Percentiles rank a stretch among this genome's conserved stretches.
Evolutionary conservation across 1,140 invertebrate genomes (phyloP).

Genomic region (Eriocheir sinensis): DNA sequence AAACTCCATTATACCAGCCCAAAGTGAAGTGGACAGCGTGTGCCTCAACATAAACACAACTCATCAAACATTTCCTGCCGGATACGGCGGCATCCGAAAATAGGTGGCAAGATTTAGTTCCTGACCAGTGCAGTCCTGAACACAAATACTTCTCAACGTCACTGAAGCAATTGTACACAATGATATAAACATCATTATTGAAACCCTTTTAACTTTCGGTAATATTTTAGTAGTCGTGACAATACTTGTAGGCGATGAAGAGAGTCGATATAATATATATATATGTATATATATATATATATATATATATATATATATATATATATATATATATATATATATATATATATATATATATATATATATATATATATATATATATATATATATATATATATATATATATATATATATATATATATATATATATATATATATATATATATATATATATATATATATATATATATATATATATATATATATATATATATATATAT

Average conservation of each 20-base stretch:
- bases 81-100: too few species aligned
- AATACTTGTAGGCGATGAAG: too few species aligned
- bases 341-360: not conserved
- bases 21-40: too few species aligned
- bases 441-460: conserved; percentile 49
- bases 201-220: not conserved
- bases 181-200: not conserved
- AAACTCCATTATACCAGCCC: too few species aligned
- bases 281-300: conserved; percentile 46
- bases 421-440: conserved; percentile 41
- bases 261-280: conserved; percentile 28
- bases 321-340: conserved; percentile 40
- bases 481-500: conserved; percentile 41
- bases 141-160: too few species aligned
- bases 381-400: not conserved
- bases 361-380: not conserved
- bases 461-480: conserved; percentile 51
- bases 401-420: not conserved
- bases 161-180: not conserved
- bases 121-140: too few species aligned
- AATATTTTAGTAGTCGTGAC: not conserved
- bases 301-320: conserved; percentile 51
- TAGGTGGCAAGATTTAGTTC: too few species aligned
- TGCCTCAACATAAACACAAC: too few species aligned
- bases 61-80: too few species aligned